Percentiles rank a stretch among this genome's conserved stretches.
Conservation (phyloP, 2,888 invertebrate species). For the Pterobdella sp. region DNA sequence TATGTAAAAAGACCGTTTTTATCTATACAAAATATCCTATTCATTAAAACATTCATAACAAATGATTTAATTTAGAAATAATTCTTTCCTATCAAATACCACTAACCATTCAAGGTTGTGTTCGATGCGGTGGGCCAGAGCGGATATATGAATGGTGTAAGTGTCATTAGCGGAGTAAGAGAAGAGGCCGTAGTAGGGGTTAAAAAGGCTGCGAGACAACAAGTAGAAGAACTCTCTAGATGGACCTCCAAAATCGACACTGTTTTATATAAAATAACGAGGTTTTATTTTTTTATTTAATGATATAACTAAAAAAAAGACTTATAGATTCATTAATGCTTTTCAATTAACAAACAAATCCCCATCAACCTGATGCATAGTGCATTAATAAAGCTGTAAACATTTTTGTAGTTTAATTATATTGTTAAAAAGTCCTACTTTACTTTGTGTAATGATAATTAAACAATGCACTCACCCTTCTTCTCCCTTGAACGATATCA, state of each 20-base stretch:
- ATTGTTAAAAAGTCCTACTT: too few species aligned
- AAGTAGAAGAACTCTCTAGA: constrained; percentile 95
- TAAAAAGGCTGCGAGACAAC: constrained; percentile 88
- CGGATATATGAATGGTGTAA: constrained; percentile 73
- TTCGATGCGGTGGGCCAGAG: constrained; percentile 92
- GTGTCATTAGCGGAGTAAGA: constrained; percentile 97
- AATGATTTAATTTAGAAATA: too few species aligned
- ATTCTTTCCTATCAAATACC: too few species aligned
- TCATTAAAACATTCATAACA: too few species aligned
- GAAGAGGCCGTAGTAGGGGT: constrained; percentile 94
- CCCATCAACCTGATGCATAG: too few species aligned
- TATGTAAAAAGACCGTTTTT: too few species aligned
- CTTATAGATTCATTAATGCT: not conserved
- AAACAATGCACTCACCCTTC: constrained; percentile 62
- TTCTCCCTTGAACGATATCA: constrained; percentile 75
- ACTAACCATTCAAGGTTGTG: constrained; percentile 82
- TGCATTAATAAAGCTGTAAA: too few species aligned
- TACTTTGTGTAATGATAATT: constrained; percentile 1
- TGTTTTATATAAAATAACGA: constrained; percentile 38
- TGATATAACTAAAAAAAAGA: not conserved
- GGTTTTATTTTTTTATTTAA: not conserved
- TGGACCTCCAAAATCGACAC: constrained; percentile 90
- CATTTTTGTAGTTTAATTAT: not conserved
- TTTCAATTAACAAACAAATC: not conserved
- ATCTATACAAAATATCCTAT: too few species aligned